Evolutionary conservation across 2,888 invertebrate genomes (phyloP), one percentile per base, ranked within the genome.

Genomic region (Drosophila acutilabella): DNA sequence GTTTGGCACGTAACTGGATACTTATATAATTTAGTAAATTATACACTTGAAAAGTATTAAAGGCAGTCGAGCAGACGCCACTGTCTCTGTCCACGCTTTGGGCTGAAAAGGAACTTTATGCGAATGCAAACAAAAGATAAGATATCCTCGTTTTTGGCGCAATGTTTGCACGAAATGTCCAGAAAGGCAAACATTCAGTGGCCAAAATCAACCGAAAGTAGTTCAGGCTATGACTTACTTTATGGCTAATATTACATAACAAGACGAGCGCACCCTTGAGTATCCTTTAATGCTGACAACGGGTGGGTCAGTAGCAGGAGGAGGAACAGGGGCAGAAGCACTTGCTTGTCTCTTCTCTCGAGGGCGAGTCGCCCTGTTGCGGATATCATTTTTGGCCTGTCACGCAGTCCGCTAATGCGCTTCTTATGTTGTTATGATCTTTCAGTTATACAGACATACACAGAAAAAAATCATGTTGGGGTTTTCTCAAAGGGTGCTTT

Each of bases 51-150:
- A 87, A 74, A 88, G 88, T 86, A 86, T 86, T 86, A 88, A 80
- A 85, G 84, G 72, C 76, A 73, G 81, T 59, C 87, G 48, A 54
- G 65, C 73, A 69, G 70, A 68, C 74, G 87, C 62, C 75, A 64
- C 47, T 30, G 36, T n/a, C 51, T 36, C 36, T 13, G 36, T 13
- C 13, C 36, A 36, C 36, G 23, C 52, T 53, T 33, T 18, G 8
- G 50, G 36, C 50, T 13, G 59, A 36, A 64, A 54, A 67, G 77
- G 77, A 79, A 71, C 78, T 77, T 82, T 88, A 88, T 76, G 79
- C 85, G 80, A 84, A 84, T 79, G 87, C 78, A 90, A 90, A 90
- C 89, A 90, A 81, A 71, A 88, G 90, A 91, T 90, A 90, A 90
- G 90, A 90, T 90, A 90, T 89, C 76, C 78, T 74, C 74, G 64